Evolutionary conservation across 2,888 invertebrate species (phyloP), one percentile per base, ranked within the genome.

Genomic region (Phoenoteleia sp.): DNA sequence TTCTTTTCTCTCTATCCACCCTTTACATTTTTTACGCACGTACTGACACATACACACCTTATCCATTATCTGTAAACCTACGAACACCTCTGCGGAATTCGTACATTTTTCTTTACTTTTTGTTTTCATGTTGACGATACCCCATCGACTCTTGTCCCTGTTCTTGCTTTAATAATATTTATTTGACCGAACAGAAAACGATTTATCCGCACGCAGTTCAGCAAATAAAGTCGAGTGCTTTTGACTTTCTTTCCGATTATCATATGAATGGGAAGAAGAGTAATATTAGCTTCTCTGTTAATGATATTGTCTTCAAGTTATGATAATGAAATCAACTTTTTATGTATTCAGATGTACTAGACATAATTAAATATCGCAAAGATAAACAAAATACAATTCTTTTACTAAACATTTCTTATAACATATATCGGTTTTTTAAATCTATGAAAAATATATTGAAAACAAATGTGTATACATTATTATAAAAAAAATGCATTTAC

Each of bases 11-110:
- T 66, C 21, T 9, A 33, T 77, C 42, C 27, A 52, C 67, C 54
- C 62, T 60, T 52, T 52, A 64, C 54, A 58, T 66, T 79, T 72
- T 76, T 83, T 67, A 79, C 66, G 52, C 47, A 33, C 29, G 11
- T 36, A 58, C 47, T 58, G 36, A 67, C 76, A 67, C 33, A 47
- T 58, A 58, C 76, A 49, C 39, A 49, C 39, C 58, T 76, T 67
- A 49, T 76, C 76, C 76, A 76, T 76, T 76, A 67, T 29, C 52
- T 47, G 42, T 7, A 49, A 77, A 42, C 42, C 15, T 13, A 17
- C 58, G 17, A 13, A 69, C 52, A 47, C 25, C 66, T 58, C 58
- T 9, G 17, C 21, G 49, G 47, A 77, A 58, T 77, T 69, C 17
- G 56, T 33, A 23, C 23, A 67, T 58, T 66, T 56, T 56, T 33